Percentiles rank a stretch among this genome's conserved stretches.
Evolutionary conservation across 2,113 vertebrate genomes (phyloP).

Genomic region (Rhynchopsitta pachyrhyncha): DNA sequence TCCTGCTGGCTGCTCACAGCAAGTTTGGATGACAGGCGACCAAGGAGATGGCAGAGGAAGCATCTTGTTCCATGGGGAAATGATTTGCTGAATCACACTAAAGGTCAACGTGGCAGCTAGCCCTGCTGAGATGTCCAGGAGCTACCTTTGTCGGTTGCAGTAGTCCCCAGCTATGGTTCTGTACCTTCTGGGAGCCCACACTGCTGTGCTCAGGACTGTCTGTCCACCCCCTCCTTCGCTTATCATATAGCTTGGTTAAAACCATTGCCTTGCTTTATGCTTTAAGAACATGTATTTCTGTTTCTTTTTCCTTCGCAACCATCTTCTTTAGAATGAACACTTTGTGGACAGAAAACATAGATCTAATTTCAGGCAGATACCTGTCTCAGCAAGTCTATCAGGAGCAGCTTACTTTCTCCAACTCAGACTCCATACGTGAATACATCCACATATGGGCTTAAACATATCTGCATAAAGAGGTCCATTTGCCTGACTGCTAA

Average conservation of each 20-base stretch:
- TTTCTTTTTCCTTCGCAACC: background rate
- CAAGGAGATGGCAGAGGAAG: background rate
- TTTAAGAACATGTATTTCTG: background rate
- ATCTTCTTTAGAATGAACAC: background rate
- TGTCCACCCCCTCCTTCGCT: background rate
- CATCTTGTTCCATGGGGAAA: background rate
- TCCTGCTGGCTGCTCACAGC: background rate
- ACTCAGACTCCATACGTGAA: background rate
- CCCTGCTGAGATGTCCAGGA: rapidly evolving
- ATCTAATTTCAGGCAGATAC: background rate
- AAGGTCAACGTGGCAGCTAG: background rate
- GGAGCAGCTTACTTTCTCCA: background rate
- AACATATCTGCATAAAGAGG: background rate
- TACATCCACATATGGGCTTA: background rate
- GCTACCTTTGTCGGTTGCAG: background rate
- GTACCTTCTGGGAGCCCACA: background rate
- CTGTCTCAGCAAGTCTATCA: background rate
- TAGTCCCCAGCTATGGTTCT: background rate
- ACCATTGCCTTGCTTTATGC: background rate
- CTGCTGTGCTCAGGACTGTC: background rate
- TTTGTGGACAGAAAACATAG: background rate
- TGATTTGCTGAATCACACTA: background rate
- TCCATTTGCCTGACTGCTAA: background rate
- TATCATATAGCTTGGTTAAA: background rate
- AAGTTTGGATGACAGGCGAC: background rate